phyloP scores from a whole-genome alignment of 2,888 invertebrate genomes.

The Latrodectus hesperus region DNA sequence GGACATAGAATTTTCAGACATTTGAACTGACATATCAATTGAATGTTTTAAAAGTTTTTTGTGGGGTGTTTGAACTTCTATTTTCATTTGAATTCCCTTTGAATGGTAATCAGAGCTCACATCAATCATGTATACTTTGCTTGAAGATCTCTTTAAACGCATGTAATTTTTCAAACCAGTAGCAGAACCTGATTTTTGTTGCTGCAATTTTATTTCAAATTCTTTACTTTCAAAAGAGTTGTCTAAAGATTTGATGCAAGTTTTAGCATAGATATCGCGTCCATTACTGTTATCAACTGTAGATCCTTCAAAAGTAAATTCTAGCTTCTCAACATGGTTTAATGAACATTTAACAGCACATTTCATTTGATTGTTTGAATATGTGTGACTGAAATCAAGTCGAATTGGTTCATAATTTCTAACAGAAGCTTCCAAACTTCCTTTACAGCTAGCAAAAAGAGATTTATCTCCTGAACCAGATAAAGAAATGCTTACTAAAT shows the following conservation, averaged over 20 bases:
- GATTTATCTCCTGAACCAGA: conserved; percentile 21
- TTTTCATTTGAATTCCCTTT: conserved; percentile 29
- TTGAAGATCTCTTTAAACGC: conserved; percentile 4
- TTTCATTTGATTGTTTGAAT: background rate
- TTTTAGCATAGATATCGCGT: conserved; percentile 1
- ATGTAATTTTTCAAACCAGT: conserved; percentile 16
- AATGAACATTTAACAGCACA: background rate
- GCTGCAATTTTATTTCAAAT: conserved; percentile 1
- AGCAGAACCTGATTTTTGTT: conserved; percentile 10
- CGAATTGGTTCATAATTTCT: conserved; percentile 25
- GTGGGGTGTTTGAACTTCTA: conserved; percentile 31
- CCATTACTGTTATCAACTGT: background rate
- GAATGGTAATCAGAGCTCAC: conserved; percentile 25
- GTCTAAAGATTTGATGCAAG: conserved; percentile 33
- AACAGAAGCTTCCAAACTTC: conserved; percentile 13
- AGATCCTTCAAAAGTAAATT: conserved; percentile 9
- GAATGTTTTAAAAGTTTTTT: conserved; percentile 31
- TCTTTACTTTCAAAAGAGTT: conserved; percentile 47
- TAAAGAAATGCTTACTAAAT: conserved; percentile 21
- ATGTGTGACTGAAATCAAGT: conserved; percentile 7
- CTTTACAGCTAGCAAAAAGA: conserved; percentile 22
- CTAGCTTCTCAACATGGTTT: conserved; percentile 15
- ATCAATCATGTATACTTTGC: conserved; percentile 42
- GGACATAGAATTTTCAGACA: background rate
- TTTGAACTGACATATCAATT: conserved; percentile 12